Evolutionary conservation across 2,113 vertebrate species (phyloP).

Genomic region (Carlito syrichta): DNA sequence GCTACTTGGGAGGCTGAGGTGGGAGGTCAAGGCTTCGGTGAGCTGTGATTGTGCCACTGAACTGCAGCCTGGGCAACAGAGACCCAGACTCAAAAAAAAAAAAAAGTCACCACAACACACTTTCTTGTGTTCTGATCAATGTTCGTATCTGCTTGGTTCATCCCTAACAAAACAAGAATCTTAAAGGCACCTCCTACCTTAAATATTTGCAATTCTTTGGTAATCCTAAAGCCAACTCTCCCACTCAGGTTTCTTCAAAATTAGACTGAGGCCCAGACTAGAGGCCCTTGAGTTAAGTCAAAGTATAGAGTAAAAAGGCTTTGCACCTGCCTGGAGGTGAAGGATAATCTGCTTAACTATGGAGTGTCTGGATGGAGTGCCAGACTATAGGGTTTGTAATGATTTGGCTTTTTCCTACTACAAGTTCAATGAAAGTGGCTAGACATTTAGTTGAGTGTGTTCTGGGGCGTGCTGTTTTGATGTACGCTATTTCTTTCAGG

Average conservation of each 20-base stretch:
- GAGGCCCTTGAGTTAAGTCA: not conserved
- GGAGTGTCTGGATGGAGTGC: not conserved
- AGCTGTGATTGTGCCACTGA: too few species aligned
- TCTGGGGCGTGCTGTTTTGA: constrained; percentile 14
- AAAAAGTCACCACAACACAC: too few species aligned
- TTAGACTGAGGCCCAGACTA: not conserved
- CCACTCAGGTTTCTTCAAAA: not conserved
- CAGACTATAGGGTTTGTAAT: not conserved
- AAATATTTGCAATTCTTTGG: not conserved
- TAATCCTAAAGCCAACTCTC: not conserved
- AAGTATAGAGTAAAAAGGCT: not conserved
- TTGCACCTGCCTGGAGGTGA: not conserved
- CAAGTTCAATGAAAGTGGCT: constrained; percentile 21
- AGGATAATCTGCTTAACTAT: not conserved
- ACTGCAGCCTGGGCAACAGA: too few species aligned
- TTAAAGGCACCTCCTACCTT: not conserved
- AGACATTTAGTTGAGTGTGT: constrained; percentile 19
- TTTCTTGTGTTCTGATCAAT: constrained; percentile 15
- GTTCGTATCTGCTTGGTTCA: not conserved
- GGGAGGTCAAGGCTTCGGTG: too few species aligned
- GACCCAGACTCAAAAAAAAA: too few species aligned
- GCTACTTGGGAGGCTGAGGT: too few species aligned
- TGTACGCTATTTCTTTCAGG: constrained; percentile 39
- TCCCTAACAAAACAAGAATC: not conserved
- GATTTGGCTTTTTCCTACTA: constrained; percentile 39